Base-by-base conservation (phyloP, 2,888 invertebrate species). In the Cryptocephalus moraei region DNA sequence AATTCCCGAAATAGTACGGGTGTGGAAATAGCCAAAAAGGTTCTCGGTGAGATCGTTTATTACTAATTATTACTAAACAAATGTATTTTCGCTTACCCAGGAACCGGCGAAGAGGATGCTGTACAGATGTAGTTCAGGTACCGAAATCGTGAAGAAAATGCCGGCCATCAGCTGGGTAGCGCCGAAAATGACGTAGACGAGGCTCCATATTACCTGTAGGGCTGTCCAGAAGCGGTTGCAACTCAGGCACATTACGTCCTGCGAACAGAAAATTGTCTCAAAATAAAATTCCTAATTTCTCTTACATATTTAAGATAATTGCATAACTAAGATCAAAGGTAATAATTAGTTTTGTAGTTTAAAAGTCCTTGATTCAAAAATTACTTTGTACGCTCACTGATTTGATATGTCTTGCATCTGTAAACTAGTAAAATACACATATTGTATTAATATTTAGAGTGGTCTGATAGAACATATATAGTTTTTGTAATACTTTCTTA, bases 111-210 rank as follows among this genome's bases (percentile, higher is more conserved):
- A 72, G 47, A 76, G 62, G 55, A 74, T 74, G 51, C 73, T 71
- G 49, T 72, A 73, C 31, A 75, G 62, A 52, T 70, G 68, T 46
- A 75, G 66, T 48, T 74, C 68, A 49, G 75, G 74, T 52, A 75
- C 64, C 39, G 73, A 72, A 51, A 75, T 67, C 49, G 74, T 62
- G 62, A 75, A 75, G 62, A 75, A 75, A 48, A 75, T 71, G 36
- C 75, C 76, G 34, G 72, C 71, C 48, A 74, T 71, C 46, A 76
- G 62, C 61, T 76, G 77, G 46, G 72, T 69, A 45, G 73, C 70
- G 46, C 76, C 76, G 52, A 71, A 69, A 42, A 68, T 63, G 43
- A 74, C 69, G 57, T 75, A 75, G 46, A 73, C 59, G 34, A 70
- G 62, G 59, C 73, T 70, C 72, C 74, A 75, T 62, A 73, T 61